Evolutionary conservation across 2,113 vertebrate species (phyloP).

Genomic region (Channa maculata): DNA sequence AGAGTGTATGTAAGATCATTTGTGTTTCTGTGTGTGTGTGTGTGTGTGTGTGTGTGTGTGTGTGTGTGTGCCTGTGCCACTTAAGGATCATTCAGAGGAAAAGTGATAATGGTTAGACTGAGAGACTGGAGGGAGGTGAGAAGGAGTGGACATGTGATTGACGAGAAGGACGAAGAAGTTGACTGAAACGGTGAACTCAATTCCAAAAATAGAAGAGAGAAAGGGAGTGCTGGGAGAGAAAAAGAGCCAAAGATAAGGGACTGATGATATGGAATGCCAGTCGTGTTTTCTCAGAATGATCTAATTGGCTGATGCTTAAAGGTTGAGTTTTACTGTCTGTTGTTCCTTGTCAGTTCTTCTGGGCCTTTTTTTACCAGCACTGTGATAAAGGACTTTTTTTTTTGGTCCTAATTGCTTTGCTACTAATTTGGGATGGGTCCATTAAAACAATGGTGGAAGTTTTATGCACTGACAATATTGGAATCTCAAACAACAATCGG

Average conservation of each 20-base stretch:
- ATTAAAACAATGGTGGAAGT: too few species aligned
- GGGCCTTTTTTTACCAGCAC: neutral
- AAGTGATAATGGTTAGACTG: slow-evolving; percentile 6
- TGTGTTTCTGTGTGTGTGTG: neutral
- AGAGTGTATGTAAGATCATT: neutral
- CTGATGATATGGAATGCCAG: slow-evolving; percentile 29
- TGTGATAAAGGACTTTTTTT: too few species aligned
- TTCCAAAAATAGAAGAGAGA: slow-evolving; percentile 48
- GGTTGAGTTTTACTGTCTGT: neutral
- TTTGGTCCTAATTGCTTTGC: too few species aligned
- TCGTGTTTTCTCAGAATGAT: slow-evolving; percentile 15
- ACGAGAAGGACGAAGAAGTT: slow-evolving; percentile 22
- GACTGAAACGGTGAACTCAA: slow-evolving; percentile 17
- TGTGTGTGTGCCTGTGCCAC: neutral
- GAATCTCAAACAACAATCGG: too few species aligned
- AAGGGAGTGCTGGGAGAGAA: slow-evolving; percentile 3
- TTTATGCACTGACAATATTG: too few species aligned
- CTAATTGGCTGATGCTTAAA: slow-evolving; percentile 13
- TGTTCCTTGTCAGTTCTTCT: neutral
- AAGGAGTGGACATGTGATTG: slow-evolving; percentile 3
- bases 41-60: neutral
- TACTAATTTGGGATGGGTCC: too few species aligned
- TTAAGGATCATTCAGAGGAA: neutral
- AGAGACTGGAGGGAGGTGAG: too few species aligned
- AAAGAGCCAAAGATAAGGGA: slow-evolving; percentile 15